phyloP scores from a whole-genome alignment of 53 echinoderm and acorn worm genomes.

The Zoroaster sp. region DNA sequence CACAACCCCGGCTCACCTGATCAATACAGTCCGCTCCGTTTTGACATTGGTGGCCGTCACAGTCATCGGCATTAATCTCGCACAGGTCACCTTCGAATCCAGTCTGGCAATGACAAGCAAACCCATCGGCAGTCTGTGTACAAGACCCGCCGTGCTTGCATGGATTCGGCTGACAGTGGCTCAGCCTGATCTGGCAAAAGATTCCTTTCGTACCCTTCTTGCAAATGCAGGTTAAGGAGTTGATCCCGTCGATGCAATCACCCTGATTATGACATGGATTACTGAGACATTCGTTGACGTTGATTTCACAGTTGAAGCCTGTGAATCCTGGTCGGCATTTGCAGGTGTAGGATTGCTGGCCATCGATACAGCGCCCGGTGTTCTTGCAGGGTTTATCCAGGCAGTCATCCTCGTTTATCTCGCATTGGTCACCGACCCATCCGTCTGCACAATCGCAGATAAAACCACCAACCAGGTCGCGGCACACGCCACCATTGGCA shows the following conservation, averaged over 20 bases:
- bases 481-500: constrained; percentile 43
- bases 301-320: constrained; percentile 37
- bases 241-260: constrained; percentile 42
- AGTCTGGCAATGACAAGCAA: constrained; percentile 41
- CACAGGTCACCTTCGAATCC: constrained; percentile 66
- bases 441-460: constrained; percentile 34
- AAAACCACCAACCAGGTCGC: constrained; percentile 4
- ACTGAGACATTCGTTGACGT: constrained; percentile 62
- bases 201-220: constrained; percentile 6
- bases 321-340: constrained; percentile 42
- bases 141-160: constrained; percentile 50
- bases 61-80: constrained; percentile 68
- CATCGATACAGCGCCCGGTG: constrained; percentile 28
- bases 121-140: background rate
- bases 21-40: constrained; percentile 74
- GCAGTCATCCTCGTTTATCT: constrained; percentile 36
- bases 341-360: constrained; percentile 8
- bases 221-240: constrained; percentile 40
- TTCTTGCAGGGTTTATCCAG: constrained; percentile 23
- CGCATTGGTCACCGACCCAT: constrained; percentile 42
- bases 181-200: constrained; percentile 21
- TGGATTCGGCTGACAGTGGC: constrained; percentile 41
- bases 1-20: too few relatives aligned
- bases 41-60: constrained; percentile 48
- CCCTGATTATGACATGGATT: constrained; percentile 37